Percentiles rank a stretch among this genome's conserved stretches.
Conservation (phyloP, 2,113 vertebrate species). For the Bettongia penicillata region DNA sequence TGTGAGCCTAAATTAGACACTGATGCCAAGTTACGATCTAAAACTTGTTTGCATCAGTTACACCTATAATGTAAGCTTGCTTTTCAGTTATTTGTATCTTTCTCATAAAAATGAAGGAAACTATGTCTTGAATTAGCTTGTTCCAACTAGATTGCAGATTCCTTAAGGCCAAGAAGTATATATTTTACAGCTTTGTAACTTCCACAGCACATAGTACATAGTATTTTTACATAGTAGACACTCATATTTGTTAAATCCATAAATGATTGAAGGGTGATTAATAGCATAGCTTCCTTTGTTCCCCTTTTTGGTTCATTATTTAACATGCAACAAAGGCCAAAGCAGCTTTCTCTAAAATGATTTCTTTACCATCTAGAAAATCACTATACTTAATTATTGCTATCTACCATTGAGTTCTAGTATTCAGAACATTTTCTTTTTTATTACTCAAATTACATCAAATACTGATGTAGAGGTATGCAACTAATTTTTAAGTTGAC, state of each 20-base stretch:
- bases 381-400: not conserved
- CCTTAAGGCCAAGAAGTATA: not conserved
- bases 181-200: not conserved
- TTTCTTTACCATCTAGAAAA: not conserved
- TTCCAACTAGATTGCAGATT: constrained; percentile 24
- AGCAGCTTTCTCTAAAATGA: not conserved
- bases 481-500: not conserved
- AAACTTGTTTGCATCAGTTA: constrained; percentile 1
- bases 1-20: not conserved
- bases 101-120: constrained; percentile 37
- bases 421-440: not conserved
- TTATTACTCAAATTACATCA: no score
- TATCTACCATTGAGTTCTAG: not conserved
- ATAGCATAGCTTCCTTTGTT: not conserved
- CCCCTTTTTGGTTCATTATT: not conserved
- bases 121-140: constrained; percentile 28
- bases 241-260: not conserved
- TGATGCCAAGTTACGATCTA: not conserved
- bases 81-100: not conserved
- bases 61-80: no score
- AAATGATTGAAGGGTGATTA: not conserved
- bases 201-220: not conserved
- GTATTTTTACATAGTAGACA: not conserved
- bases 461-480: not conserved
- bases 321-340: not conserved